A percentile compares a stretch with the other conserved stretches of the same genome.
These are phyloP conservation scores for Trilocha varians DNA, from an alignment of 2,888 invertebrate species.

Conservation along the genomic window DNA sequence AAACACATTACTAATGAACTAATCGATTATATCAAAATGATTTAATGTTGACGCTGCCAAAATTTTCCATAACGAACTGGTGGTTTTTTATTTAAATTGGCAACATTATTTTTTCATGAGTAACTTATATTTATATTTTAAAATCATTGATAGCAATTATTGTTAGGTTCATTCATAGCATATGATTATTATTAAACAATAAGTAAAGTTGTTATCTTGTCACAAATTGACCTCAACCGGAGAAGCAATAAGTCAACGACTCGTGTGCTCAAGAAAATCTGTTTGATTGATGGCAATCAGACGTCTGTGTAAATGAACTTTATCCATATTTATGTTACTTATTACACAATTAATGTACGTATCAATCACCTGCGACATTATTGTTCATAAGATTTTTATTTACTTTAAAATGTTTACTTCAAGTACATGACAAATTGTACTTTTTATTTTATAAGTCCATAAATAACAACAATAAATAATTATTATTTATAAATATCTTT, in stretches of 20 bases:
- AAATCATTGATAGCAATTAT: constrained; percentile 4
- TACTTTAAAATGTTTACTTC: too few species aligned
- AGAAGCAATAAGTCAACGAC: constrained; percentile 58
- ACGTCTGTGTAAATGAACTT: constrained; percentile 25
- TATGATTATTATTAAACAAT: constrained; percentile 22
- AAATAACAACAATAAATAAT: too few species aligned
- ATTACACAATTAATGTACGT: constrained; percentile 22
- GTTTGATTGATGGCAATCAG: constrained; percentile 28
- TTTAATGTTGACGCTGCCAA: constrained; percentile 1
- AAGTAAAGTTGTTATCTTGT: constrained; percentile 54
- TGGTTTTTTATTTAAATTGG: background rate
- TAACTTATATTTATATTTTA: background rate
- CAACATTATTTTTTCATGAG: background rate
- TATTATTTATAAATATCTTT: too few species aligned
- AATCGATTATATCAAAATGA: constrained; percentile 1
- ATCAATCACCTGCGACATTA: background rate
- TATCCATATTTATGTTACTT: constrained; percentile 24
- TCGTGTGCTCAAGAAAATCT: constrained; percentile 37
- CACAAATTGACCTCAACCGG: constrained; percentile 42
- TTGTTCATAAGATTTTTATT: background rate
- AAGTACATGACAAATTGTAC: too few species aligned
- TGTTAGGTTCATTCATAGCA: background rate
- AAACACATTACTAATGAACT: background rate
- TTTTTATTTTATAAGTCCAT: background rate
- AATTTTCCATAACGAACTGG: background rate